Evolutionary conservation across 1,140 invertebrate genomes (phyloP).

Genomic region (Nautilus pompilius): DNA sequence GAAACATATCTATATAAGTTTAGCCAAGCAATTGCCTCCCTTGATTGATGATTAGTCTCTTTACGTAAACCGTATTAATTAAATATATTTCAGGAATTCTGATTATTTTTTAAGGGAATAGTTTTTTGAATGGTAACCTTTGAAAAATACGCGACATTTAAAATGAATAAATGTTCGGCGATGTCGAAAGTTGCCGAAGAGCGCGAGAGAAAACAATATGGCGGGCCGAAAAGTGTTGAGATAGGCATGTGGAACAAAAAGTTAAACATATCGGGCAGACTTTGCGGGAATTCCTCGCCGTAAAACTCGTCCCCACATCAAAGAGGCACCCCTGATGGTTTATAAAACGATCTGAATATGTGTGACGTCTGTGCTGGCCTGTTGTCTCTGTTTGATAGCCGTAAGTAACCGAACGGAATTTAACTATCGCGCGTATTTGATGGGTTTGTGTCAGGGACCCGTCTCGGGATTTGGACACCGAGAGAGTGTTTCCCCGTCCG

Average conservation of each 20-base stretch:
- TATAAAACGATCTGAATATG: conserved; percentile 24
- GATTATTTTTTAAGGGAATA: too few species aligned
- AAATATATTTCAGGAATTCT: too few species aligned
- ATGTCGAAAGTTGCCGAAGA: not conserved
- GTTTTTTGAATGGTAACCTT: too few species aligned
- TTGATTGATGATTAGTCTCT: too few species aligned
- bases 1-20: too few species aligned
- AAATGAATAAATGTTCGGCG: too few species aligned
- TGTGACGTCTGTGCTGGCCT: conserved; percentile 53
- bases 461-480: not conserved
- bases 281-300: not conserved
- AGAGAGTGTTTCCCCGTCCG: not conserved
- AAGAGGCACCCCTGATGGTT: not conserved
- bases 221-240: not conserved
- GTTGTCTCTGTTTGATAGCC: conserved; percentile 44
- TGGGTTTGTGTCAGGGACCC: not conserved
- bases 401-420: conserved; percentile 34
- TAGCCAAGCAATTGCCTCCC: too few species aligned
- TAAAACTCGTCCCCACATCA: not conserved
- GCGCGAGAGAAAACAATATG: conserved; percentile 2
- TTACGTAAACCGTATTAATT: too few species aligned
- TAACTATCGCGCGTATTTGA: not conserved
- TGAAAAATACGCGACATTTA: too few species aligned
- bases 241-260: conserved; percentile 7
- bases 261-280: not conserved